Conservation (phyloP, 2,797 vertebrate species). For the Hydrophis major region DNA sequence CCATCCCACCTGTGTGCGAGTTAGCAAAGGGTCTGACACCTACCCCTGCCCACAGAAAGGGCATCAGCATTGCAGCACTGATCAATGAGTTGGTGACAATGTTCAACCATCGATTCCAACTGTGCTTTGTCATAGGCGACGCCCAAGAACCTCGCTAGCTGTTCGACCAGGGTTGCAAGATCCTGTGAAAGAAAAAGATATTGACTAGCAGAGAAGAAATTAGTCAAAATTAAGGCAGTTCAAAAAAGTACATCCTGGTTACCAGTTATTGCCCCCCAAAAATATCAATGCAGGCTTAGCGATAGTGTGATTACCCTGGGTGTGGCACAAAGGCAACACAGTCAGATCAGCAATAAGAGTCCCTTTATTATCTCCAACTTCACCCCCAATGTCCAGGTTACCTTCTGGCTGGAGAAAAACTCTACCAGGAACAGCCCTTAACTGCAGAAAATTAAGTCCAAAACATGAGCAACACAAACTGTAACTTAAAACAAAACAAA, state of each 20-base stretch:
- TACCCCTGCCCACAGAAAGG: slow-evolving; percentile 90
- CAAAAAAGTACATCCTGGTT: not conserved
- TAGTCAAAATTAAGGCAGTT: not conserved
- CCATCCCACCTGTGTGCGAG: not conserved
- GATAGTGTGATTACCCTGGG: not conserved
- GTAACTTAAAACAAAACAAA: too few relatives aligned
- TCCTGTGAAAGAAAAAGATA: slow-evolving; percentile 75
- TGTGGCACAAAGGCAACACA: too few relatives aligned
- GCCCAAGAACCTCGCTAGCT: slow-evolving; percentile 89
- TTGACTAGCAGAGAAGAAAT: not conserved
- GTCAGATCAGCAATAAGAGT: too few relatives aligned
- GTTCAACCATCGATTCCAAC: slow-evolving; percentile 89
- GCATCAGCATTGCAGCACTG: slow-evolving; percentile 94
- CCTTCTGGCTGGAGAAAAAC: too few relatives aligned
- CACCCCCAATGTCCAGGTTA: too few relatives aligned
- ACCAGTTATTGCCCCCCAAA: not conserved
- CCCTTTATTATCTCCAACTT: too few relatives aligned
- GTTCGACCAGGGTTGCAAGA: slow-evolving; percentile 85
- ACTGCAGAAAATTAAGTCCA: too few relatives aligned
- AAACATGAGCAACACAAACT: too few relatives aligned
- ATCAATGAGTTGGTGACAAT: slow-evolving; percentile 95
- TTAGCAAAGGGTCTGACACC: slow-evolving; percentile 5
- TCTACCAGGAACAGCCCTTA: too few relatives aligned
- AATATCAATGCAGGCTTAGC: not conserved
- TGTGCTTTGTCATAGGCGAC: slow-evolving; percentile 92